Evolutionary conservation across 1,140 invertebrate genomes (phyloP), one percentile per base, ranked within the genome.

Genomic region (Brachionus koreanus): DNA sequence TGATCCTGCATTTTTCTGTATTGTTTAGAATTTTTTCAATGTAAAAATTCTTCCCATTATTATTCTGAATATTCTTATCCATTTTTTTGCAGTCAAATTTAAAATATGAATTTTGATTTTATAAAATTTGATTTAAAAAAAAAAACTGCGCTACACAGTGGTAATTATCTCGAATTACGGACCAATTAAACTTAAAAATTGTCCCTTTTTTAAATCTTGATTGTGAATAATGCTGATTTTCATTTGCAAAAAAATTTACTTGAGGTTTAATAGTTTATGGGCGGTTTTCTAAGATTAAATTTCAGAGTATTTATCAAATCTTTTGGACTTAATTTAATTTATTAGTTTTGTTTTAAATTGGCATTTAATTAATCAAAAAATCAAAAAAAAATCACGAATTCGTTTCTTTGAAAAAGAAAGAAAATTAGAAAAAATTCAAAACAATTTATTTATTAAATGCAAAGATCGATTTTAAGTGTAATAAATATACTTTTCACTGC

Each of bases 301-400:
- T 69, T 69, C 65, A 69, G 23, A 65, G 33, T 65, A 39, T 69
- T 69, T 37, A 37, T 69, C 65, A 69, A 69, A 39, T 69, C 37
- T 37, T 42, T 69, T 69, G 35, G 39, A 69, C 10, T 12, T 39
- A 69, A 69, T 69, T 69, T 43, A 69, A 69, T 69, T 69, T 69
- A 69, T 69, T 69, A 69, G 65, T 39, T 42, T 69, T 39, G 42
- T 69, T 37, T 69, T 6, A 69, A 69, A 39, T 69, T 39, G 65
- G 65, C 65, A 69, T 69, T 69, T 69, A 69, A 69, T 69, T 69
- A 69, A 69, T 69, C 35, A 42, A 69, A 35, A 69, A 39, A 39
- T 19, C 10, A 9, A n/a, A 39, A 69, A 39, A 69, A 69, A 69
- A 69, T 42, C 65, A 69, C 65, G 65, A 69, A 69, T 6, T 37